Conservation (phyloP, 2,888 invertebrate species). For the Gerris lacustris region DNA sequence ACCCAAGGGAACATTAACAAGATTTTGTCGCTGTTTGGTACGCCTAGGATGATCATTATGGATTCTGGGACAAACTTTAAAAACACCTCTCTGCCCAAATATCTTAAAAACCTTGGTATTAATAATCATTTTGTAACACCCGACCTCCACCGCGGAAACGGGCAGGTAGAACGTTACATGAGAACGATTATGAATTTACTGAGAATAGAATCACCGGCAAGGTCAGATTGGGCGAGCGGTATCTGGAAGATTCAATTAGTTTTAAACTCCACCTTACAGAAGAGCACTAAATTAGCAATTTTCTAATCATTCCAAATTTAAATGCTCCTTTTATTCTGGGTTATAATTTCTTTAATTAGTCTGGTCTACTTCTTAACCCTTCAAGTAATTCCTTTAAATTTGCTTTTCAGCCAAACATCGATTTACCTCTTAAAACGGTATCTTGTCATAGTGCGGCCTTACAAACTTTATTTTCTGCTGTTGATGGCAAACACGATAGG, state of each 20-base stretch:
- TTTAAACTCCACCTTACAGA: too few species aligned
- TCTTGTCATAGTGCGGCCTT: too few species aligned
- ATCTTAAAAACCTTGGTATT: not conserved
- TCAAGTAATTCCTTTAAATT: too few species aligned
- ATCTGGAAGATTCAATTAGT: conserved; percentile 2
- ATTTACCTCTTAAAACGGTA: too few species aligned
- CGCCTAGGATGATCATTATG: not conserved
- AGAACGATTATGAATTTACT: not conserved
- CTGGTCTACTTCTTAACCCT: too few species aligned
- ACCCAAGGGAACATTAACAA: not conserved
- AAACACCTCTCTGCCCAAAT: not conserved
- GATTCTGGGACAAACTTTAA: not conserved
- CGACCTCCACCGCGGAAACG: not conserved
- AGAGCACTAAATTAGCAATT: too few species aligned
- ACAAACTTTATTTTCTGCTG: too few species aligned
- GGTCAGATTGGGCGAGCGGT: not conserved
- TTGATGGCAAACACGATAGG: too few species aligned
- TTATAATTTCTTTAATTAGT: too few species aligned
- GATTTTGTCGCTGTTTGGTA: not conserved
- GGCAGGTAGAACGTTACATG: not conserved
- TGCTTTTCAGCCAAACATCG: too few species aligned
- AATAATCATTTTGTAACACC: not conserved
- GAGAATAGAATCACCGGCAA: not conserved
- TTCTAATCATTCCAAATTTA: too few species aligned
- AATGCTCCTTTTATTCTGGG: too few species aligned